Base-by-base conservation (phyloP, 2,113 vertebrate genomes). In the Polypterus senegalus region DNA sequence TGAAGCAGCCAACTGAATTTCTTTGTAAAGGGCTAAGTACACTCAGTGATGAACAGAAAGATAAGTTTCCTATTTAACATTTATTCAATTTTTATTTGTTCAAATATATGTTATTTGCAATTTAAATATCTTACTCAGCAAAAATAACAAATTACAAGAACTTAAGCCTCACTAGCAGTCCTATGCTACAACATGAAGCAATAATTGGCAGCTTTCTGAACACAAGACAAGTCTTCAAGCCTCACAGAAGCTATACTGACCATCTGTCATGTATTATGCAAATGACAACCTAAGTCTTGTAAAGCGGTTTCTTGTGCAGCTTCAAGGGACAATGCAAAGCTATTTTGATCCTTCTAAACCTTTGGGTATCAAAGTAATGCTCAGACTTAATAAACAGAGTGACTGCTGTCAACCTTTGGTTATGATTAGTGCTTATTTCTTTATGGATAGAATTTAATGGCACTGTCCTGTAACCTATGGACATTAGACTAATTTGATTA, bases 311-410 rank as follows among this genome's bases (percentile, higher is more conserved):
- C 67, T 66, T 69, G 67, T 27, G 61, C 27, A 65, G 74, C 59
- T 53, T 59, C 55, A 56, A 63, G 72, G 71, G 54, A 65, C 27
- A 74, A 56, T 71, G 74, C 72, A 73, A 69, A 74, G 63, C 65
- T 77, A 74, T 79, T 77, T 73, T 69, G 70, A 70, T 77, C 75
- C 68, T 73, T 46, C 69, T 71, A 62, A 68, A 64, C 73, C 69
- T 78, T 68, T 71, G 66, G 74, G 72, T 71, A 73, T 67, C 68
- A 71, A 58, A 3, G n/a, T 77, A 69, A 76, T 77, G 75, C 73
- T 71, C 68, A 78, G 78, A 75, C 64, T 68, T 76, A 78, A 78
- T 78, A 78, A 80, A 78, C 65, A 66, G 70, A 78, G 70, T 70
- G 69, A 74, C 75, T 73, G 76, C 73, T 74, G 72, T 61, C 68